phyloP scores from a whole-genome alignment of 2,113 vertebrate genomes.

The Nibea coibor region DNA sequence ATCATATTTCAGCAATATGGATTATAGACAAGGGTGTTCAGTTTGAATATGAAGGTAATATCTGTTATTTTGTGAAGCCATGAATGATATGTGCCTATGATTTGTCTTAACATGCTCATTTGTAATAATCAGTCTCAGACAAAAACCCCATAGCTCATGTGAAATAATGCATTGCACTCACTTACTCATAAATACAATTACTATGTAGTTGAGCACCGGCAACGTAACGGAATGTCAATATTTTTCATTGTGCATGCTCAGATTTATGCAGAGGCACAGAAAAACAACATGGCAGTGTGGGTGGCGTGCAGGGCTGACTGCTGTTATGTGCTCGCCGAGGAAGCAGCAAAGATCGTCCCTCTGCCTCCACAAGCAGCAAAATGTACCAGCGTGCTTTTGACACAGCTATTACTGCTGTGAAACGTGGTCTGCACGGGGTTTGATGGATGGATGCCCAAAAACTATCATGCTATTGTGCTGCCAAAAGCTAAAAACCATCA shows the following conservation, averaged over 20 bases:
- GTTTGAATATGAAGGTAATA: conserved; percentile 6
- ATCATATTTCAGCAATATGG: conserved; percentile 41
- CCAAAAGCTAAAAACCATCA: conserved; percentile 20
- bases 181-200: conserved; percentile 29
- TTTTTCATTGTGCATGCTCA: background rate
- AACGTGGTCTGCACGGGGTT: background rate
- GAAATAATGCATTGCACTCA: conserved; percentile 34
- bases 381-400: background rate
- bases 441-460: conserved; percentile 25
- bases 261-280: background rate
- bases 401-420: conserved; percentile 22
- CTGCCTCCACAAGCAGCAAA: background rate
- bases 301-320: background rate
- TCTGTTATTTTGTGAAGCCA: conserved; percentile 32
- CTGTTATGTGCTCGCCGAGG: background rate
- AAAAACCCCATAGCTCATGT: conserved; percentile 35
- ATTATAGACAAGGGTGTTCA: conserved; percentile 20
- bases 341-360: background rate
- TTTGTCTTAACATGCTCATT: conserved; percentile 45
- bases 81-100: conserved; percentile 45
- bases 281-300: background rate
- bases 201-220: background rate
- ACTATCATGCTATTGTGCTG: background rate
- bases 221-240: background rate
- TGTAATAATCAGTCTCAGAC: conserved; percentile 48